Evolutionary conservation across 2,113 vertebrate species (phyloP).

Genomic region (Stigmatopora argus): DNA sequence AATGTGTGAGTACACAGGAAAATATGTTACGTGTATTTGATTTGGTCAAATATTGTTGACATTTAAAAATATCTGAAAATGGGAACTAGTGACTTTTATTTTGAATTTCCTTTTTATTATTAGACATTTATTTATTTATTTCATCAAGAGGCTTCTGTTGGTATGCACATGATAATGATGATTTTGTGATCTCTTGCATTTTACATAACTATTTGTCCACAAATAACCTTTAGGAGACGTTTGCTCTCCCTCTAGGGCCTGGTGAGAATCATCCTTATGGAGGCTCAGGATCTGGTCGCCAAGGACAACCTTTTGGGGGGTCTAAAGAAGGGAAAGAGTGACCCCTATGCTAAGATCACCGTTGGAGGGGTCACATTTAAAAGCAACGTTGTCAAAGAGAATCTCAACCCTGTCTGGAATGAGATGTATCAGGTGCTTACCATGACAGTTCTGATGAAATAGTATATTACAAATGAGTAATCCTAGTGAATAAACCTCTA

Average conservation of each 20-base stretch:
- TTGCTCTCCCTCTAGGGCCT: constrained; percentile 68
- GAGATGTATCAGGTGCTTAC: constrained; percentile 82
- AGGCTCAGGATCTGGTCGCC: constrained; percentile 81
- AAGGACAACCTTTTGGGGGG: constrained; percentile 81
- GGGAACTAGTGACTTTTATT: too few species aligned
- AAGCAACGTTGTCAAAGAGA: constrained; percentile 81
- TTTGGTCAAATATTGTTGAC: too few species aligned
- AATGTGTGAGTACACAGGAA: too few species aligned
- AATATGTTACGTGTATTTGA: too few species aligned
- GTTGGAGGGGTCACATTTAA: constrained; percentile 72
- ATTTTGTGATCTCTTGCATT: too few species aligned
- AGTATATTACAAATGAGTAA: neutral
- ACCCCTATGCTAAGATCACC: constrained; percentile 81
- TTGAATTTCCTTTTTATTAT: too few species aligned
- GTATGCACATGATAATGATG: too few species aligned
- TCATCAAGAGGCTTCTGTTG: too few species aligned
- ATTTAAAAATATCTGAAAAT: too few species aligned
- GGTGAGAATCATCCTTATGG: constrained; percentile 81
- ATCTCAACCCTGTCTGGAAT: constrained; percentile 86
- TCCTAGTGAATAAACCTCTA: neutral
- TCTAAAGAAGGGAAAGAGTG: constrained; percentile 83
- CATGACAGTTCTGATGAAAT: constrained; percentile 1
- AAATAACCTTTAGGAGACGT: neutral
- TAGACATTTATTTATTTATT: too few species aligned
- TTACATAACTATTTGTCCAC: neutral